A percentile compares a stretch with the other conserved stretches of the same genome.
phyloP scores from a whole-genome alignment of 2,888 invertebrate genomes.

The Prosapia bicincta region DNA sequence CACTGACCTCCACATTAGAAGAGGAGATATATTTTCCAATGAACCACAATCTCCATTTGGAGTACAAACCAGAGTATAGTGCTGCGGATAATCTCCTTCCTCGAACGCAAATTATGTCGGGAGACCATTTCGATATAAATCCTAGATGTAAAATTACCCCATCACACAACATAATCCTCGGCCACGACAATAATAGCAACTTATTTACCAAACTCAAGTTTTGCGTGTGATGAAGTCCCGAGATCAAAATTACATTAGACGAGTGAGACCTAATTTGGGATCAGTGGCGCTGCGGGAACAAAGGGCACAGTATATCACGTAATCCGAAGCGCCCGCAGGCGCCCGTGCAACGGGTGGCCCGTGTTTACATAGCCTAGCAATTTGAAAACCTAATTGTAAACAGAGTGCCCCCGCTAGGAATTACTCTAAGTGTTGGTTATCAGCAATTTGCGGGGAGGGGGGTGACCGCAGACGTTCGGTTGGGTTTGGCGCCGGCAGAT shows the following conservation, averaged over 20 bases:
- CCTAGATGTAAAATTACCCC: no score
- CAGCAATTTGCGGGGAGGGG: background rate
- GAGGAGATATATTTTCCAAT: no score
- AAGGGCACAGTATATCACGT: background rate
- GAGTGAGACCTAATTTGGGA: background rate
- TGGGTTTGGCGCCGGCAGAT: background rate
- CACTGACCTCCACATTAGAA: no score
- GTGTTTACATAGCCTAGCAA: background rate
- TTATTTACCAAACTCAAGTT: background rate
- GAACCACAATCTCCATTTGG: no score
- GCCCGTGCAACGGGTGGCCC: background rate
- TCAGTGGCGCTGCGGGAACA: background rate
- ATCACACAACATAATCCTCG: no score
- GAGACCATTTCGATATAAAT: no score
- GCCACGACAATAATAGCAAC: background rate
- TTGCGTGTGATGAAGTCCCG: background rate
- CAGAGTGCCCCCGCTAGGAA: background rate
- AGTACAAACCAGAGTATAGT: no score
- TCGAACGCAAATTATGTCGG: no score
- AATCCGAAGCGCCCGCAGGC: background rate
- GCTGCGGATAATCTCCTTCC: no score
- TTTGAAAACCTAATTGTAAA: background rate
- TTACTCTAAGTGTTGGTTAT: background rate
- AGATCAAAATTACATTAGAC: background rate
- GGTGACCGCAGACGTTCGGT: background rate